phyloP scores from a whole-genome alignment of 1,140 invertebrate species.

The Tetranychus urticae region DNA sequence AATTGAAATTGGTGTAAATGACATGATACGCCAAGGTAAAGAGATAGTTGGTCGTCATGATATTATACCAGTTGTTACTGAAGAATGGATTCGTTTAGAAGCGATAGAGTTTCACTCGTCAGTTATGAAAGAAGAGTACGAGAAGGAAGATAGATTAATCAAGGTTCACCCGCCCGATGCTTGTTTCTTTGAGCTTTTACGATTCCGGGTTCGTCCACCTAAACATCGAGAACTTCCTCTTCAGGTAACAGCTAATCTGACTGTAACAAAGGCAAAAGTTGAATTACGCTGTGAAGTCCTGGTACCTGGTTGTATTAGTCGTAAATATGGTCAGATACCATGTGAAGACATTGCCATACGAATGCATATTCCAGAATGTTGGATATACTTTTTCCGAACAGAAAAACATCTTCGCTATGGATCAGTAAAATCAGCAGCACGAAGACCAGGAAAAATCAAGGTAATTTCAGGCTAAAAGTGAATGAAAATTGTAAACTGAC shows the following conservation, averaged over 20 bases:
- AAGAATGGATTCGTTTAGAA: slow-evolving; percentile 96
- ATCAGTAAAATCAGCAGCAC: slow-evolving; percentile 86
- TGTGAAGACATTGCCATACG: slow-evolving; percentile 91
- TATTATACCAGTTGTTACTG: slow-evolving; percentile 95
- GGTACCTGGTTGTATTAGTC: slow-evolving; percentile 82
- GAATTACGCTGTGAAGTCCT: slow-evolving; percentile 43
- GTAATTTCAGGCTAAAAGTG: slow-evolving; percentile 9
- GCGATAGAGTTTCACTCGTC: slow-evolving; percentile 79
- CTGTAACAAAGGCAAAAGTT: slow-evolving; percentile 16
- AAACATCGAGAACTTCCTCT: slow-evolving; percentile 89
- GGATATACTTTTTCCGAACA: slow-evolving; percentile 2
- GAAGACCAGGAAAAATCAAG: slow-evolving; percentile 40
- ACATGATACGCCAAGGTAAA: slow-evolving; percentile 80
- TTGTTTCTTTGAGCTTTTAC: slow-evolving; percentile 86
- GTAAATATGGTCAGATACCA: slow-evolving; percentile 69
- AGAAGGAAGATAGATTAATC: slow-evolving; percentile 55
- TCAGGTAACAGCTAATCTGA: slow-evolving; percentile 49
- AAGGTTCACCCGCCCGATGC: slow-evolving; percentile 71
- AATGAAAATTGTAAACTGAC: neutral
- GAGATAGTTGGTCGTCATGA: slow-evolving; percentile 97
- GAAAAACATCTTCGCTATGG: slow-evolving; percentile 50
- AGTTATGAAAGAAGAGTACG: slow-evolving; percentile 74
- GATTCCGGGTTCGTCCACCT: slow-evolving; percentile 83
- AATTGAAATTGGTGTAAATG: slow-evolving; percentile 90
- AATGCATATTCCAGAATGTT: slow-evolving; percentile 52